These are phyloP conservation scores for Macrobrachium rosenbergii DNA, from an alignment of 1,140 invertebrate species.

Conservation along the genomic window DNA sequence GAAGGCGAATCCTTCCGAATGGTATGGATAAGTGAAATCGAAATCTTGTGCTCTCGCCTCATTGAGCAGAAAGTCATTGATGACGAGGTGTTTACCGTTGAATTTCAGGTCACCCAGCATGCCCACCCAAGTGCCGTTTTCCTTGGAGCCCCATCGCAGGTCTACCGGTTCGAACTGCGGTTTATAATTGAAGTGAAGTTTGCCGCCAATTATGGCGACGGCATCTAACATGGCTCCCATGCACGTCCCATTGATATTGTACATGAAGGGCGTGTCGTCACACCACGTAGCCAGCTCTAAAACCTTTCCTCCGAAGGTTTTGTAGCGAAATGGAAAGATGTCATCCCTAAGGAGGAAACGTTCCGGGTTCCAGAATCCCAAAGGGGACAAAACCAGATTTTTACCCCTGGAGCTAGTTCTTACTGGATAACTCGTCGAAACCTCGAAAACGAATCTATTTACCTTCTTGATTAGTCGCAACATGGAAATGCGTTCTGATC, in stretches of 20 bases:
- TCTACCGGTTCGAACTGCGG: neutral
- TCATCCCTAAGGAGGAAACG: neutral
- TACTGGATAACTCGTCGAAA: conserved; percentile 30
- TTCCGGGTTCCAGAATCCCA: conserved; percentile 17
- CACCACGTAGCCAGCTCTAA: conserved; percentile 36
- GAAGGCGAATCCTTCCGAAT: conserved; percentile 29
- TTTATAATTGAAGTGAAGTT: conserved; percentile 25
- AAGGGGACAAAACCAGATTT: conserved; percentile 2
- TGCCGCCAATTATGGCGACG: conserved; percentile 21
- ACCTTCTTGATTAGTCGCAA: neutral
- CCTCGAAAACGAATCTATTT: neutral
- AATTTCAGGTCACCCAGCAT: conserved; percentile 33
- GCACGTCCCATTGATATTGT: conserved; percentile 16
- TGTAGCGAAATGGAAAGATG: conserved; percentile 26
- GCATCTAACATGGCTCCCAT: conserved; percentile 30
- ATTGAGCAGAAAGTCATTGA: conserved; percentile 17
- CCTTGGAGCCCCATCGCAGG: conserved; percentile 1
- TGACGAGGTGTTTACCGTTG: conserved; percentile 11
- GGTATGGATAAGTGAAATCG: conserved; percentile 39
- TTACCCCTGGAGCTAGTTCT: neutral
- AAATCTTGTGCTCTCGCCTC: conserved; percentile 6
- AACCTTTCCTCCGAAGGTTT: conserved; percentile 18
- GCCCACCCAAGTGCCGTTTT: conserved; percentile 37
- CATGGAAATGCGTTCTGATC: conserved; percentile 23
- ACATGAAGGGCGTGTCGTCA: conserved; percentile 41